These are phyloP conservation scores for Mustela lutreola DNA, from an alignment of 2,113 vertebrate species.

Conservation along the genomic window DNA sequence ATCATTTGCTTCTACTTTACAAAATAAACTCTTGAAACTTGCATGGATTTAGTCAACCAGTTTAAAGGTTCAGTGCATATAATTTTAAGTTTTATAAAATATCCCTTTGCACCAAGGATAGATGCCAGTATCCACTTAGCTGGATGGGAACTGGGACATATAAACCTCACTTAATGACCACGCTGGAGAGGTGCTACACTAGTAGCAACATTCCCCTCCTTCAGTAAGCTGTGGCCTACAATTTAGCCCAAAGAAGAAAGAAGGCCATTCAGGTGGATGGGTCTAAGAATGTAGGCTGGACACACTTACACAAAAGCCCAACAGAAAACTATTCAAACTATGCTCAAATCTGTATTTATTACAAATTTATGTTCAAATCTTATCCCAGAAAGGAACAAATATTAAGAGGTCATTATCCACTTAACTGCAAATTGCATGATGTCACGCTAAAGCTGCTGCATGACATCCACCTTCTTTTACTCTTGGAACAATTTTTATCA, in stretches of 20 bases:
- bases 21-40: background rate
- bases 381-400: constrained; percentile 3
- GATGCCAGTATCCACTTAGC: background rate
- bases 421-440: background rate
- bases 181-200: background rate
- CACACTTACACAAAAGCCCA: background rate
- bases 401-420: background rate
- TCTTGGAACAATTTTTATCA: constrained; percentile 35
- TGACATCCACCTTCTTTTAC: background rate
- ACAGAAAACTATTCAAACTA: background rate
- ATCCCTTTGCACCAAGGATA: constrained; percentile 21
- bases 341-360: background rate
- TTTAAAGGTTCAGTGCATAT: constrained; percentile 1
- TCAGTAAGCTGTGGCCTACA: background rate
- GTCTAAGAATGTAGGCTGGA: background rate
- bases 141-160: background rate
- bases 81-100: constrained; percentile 18
- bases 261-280: background rate
- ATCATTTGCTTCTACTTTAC: background rate
- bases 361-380: constrained; percentile 1
- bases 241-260: background rate
- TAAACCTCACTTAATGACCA: background rate
- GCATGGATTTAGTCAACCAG: background rate
- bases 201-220: background rate
- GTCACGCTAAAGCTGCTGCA: background rate